Evolutionary conservation across 2,797 vertebrate genomes (phyloP).

Genomic region (Mus spretus): DNA sequence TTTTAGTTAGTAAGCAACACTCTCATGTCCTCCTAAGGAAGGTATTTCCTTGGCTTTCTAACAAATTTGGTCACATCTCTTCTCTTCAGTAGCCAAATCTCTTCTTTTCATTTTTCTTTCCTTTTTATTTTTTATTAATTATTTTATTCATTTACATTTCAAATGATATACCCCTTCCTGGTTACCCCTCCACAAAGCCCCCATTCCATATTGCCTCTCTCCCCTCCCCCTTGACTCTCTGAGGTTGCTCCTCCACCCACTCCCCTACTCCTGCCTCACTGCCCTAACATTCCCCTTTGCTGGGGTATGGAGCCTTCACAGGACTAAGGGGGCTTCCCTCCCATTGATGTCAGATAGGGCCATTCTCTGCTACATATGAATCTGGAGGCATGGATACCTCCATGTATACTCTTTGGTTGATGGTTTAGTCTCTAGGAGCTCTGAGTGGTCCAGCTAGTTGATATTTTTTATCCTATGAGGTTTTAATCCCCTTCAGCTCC

Average conservation of each 20-base stretch:
- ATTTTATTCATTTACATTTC: neutral
- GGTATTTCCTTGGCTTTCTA: neutral
- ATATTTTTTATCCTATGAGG: neutral
- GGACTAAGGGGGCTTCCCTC: neutral
- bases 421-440: neutral
- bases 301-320: neutral
- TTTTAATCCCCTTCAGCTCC: neutral
- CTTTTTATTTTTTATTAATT: neutral
- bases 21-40: neutral
- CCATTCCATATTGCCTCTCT: neutral
- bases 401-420: neutral
- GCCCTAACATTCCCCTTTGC: neutral
- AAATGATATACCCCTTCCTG: neutral
- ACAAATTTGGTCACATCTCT: conserved; percentile 50
- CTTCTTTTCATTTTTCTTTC: conserved; percentile 11
- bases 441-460: neutral
- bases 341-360: neutral
- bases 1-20: neutral
- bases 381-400: neutral
- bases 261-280: neutral
- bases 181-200: neutral
- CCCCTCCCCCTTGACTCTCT: neutral
- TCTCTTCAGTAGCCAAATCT: conserved; percentile 62
- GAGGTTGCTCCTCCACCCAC: neutral
- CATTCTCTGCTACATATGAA: neutral